Percentiles rank a stretch among this genome's conserved stretches.
These are phyloP conservation scores for Hylaea fasciaria DNA, from an alignment of 2,888 invertebrate genomes.

Conservation along the genomic window DNA sequence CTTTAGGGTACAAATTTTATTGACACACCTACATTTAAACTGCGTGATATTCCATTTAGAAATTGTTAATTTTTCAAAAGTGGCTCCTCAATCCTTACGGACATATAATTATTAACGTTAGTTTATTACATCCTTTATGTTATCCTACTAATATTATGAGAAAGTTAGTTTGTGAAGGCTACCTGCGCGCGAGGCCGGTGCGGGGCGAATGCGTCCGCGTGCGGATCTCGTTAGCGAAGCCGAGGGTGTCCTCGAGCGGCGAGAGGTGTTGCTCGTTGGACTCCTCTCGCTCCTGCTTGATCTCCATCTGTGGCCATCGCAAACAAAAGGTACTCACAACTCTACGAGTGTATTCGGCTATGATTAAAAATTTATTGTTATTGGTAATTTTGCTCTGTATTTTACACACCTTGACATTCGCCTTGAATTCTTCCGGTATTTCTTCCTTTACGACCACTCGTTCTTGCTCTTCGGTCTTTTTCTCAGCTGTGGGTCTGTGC, in stretches of 20 bases:
- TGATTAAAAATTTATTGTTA: neutral
- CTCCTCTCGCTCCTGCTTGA: constrained; percentile 25
- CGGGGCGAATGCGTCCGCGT: constrained; percentile 24
- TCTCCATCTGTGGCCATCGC: constrained; percentile 14
- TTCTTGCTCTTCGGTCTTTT: constrained; percentile 12
- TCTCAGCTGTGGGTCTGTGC: constrained; percentile 8
- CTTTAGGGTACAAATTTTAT: too few relatives aligned
- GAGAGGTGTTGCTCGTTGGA: constrained; percentile 11
- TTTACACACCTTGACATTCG: constrained; percentile 13
- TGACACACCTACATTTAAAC: too few relatives aligned
- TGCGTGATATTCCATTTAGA: too few relatives aligned
- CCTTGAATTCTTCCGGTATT: constrained; percentile 9
- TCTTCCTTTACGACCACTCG: constrained; percentile 12
- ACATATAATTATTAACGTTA: too few relatives aligned
- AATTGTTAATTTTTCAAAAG: too few relatives aligned
- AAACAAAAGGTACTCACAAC: too few relatives aligned
- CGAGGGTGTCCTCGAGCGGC: constrained; percentile 18
- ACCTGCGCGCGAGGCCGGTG: constrained; percentile 64
- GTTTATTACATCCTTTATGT: too few relatives aligned
- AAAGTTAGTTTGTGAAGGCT: too few relatives aligned
- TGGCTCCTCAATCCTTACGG: too few relatives aligned
- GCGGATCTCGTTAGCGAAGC: constrained; percentile 16
- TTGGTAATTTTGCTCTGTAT: too few relatives aligned
- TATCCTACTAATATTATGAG: too few relatives aligned
- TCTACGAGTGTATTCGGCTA: neutral